phyloP scores from a whole-genome alignment of 2,888 invertebrate genomes.

The Lithophane leautieri region DNA sequence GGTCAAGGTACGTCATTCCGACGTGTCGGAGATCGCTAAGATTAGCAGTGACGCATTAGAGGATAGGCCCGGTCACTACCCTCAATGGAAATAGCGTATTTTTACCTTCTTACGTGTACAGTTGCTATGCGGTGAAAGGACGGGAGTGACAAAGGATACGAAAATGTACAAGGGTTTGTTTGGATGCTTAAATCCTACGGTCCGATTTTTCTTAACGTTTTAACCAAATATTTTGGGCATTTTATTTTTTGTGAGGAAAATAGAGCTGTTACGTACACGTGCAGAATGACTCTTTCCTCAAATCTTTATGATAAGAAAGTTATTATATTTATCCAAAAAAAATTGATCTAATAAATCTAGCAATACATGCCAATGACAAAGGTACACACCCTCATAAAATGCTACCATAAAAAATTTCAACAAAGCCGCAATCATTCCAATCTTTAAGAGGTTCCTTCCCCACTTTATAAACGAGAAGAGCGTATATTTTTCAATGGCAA shows the following conservation, averaged over 20 bases:
- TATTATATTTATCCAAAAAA: neutral
- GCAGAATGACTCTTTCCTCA: neutral
- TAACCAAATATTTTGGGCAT: neutral
- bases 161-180: conserved; percentile 29
- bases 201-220: conserved; percentile 22
- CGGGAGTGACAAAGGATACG: conserved; percentile 29
- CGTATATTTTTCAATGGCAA: conserved; percentile 77
- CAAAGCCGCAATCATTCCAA: conserved; percentile 58
- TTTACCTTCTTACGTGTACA: conserved; percentile 36
- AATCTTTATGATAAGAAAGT: neutral
- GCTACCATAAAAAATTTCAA: conserved; percentile 51
- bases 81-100: conserved; percentile 61
- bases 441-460: conserved; percentile 59
- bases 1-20: conserved; percentile 78
- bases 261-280: no score
- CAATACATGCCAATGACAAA: conserved; percentile 27
- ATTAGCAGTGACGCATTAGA: conserved; percentile 83
- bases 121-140: conserved; percentile 46
- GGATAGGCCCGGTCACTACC: conserved; percentile 77
- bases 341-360: conserved; percentile 22
- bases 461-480: conserved; percentile 68
- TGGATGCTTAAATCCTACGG: neutral
- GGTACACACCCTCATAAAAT: conserved; percentile 34
- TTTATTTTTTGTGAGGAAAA: conserved; percentile 8
- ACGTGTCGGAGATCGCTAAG: conserved; percentile 76